Evolutionary conservation across 2,113 vertebrate species (phyloP), one percentile per base, ranked within the genome.

Genomic region (Copsychus sechellarum): DNA sequence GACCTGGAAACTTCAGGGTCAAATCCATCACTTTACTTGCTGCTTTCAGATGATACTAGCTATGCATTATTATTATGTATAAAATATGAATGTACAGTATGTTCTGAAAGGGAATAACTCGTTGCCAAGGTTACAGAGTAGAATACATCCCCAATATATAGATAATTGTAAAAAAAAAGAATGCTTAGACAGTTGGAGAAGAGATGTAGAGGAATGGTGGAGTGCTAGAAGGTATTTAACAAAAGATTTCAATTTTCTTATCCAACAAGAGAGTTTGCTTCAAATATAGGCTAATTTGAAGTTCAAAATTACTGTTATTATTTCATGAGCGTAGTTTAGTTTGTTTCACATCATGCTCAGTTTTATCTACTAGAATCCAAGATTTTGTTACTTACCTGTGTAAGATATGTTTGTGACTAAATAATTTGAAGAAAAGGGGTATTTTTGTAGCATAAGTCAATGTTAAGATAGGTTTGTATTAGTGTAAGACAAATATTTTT

Each of bases 61-160:
- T 87, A 28, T 3, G 22, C 12, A 77, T 80, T 87, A 76, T 81
- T 77, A 77, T 70, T 77, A 70, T 62, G 57, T 84, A 69, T 14
- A 40, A 40, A 86, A 51, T 34, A 76, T 40, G 21, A 70, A 77
- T 83, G 92, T 93, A 73, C 33, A 90, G 24, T 84, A 81, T 83
- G 60, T 81, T 92, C 72, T 50, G 26, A 86, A 86, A 88, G 36
- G 33, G 62, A 96, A 90, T 88, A 90, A 86, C 60, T 36, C 78
- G 94, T 97, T 96, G 40, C 92, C 87, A 93, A 86, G 95, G 92
- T 94, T 89, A 97, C 87, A 2, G 56, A 79, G 26, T 93, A 71
- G n/a, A 93, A 53, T 58, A 86, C 42, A 86, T 89, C 60, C 56
- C n/a, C 7, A 51, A 62, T 88, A 88, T 91, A 60, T 80, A 90